A percentile compares a stretch with the other conserved stretches of the same genome.
Conservation (phyloP, 2,888 invertebrate species). For the Chymomyza procnemis region DNA sequence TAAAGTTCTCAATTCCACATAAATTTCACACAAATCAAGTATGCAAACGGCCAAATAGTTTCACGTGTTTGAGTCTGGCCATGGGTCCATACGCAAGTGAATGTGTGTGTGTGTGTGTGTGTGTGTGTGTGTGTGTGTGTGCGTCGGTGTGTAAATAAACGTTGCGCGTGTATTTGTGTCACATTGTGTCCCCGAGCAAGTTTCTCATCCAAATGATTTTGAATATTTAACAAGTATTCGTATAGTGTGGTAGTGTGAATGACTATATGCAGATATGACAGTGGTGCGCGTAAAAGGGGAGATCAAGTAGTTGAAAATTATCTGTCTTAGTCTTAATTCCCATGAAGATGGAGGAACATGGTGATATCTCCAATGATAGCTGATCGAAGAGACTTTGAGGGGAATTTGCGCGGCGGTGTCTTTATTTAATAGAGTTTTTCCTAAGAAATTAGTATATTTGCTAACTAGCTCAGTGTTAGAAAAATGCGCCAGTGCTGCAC, state of each 20-base stretch:
- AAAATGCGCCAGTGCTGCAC: no score
- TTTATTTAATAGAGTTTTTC: no score
- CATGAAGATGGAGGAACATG: no score
- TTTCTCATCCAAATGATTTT: conserved; percentile 65
- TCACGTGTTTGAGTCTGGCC: background rate
- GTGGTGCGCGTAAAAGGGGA: no score
- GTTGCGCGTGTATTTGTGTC: conserved; percentile 25
- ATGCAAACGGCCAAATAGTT: conserved; percentile 64
- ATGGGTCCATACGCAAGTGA: conserved; percentile 1
- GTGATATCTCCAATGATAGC: no score
- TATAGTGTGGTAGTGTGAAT: conserved; percentile 14
- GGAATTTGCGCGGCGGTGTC: no score
- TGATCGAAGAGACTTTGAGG: no score
- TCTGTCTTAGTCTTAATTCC: no score
- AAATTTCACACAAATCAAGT: conserved; percentile 48
- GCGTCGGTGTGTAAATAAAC: background rate
- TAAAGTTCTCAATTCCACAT: conserved; percentile 57
- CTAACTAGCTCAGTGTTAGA: no score
- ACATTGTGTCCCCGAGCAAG: conserved; percentile 29
- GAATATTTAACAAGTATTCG: conserved; percentile 67
- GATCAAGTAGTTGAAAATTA: no score
- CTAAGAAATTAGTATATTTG: no score
- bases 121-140: conserved; percentile 6
- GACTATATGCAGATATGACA: background rate
- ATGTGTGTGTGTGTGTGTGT: conserved; percentile 16